Evolutionary conservation across 2,113 vertebrate genomes (phyloP).

Genomic region (Bostrychus sinensis): DNA sequence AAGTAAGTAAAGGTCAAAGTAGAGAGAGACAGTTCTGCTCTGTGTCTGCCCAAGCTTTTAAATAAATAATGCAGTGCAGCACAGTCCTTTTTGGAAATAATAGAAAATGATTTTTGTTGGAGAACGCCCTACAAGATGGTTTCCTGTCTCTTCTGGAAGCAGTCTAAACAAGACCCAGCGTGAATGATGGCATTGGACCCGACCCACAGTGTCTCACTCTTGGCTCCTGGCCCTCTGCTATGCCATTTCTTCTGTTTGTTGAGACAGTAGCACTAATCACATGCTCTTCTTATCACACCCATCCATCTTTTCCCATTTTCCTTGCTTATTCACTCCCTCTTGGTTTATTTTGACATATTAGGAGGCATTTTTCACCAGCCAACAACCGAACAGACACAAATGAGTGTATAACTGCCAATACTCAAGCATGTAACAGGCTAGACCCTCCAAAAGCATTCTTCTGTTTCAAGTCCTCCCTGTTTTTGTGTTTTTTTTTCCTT

Average conservation of each 20-base stretch:
- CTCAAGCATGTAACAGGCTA: conserved; percentile 24
- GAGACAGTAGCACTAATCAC: conserved; percentile 53
- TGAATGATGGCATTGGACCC: conserved; percentile 47
- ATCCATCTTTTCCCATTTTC: conserved; percentile 41
- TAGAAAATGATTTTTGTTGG: conserved; percentile 34
- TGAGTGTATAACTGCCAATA: conserved; percentile 28
- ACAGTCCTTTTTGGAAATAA: conserved; percentile 23
- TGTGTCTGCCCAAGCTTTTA: conserved; percentile 10
- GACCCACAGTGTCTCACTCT: conserved; percentile 24
- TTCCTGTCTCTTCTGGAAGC: conserved; percentile 56
- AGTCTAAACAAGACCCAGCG: conserved; percentile 57
- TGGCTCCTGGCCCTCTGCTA: conserved; percentile 46
- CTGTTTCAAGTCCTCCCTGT: conserved; percentile 27
- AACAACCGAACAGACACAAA: conserved; percentile 39
- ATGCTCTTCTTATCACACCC: conserved; percentile 33
- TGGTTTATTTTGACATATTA: conserved; percentile 54
- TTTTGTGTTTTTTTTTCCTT: conserved; percentile 24
- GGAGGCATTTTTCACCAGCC: conserved; percentile 35
- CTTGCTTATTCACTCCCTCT: conserved; percentile 28
- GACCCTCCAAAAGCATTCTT: conserved; percentile 16
- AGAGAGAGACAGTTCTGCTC: not conserved
- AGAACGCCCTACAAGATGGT: conserved; percentile 17
- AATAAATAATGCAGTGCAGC: conserved; percentile 11
- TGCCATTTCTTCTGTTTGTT: conserved; percentile 49
- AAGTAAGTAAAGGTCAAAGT: conserved; percentile 31